Evolutionary conservation across 2,113 vertebrate genomes (phyloP).

Genomic region (Sisor rabdophorus): DNA sequence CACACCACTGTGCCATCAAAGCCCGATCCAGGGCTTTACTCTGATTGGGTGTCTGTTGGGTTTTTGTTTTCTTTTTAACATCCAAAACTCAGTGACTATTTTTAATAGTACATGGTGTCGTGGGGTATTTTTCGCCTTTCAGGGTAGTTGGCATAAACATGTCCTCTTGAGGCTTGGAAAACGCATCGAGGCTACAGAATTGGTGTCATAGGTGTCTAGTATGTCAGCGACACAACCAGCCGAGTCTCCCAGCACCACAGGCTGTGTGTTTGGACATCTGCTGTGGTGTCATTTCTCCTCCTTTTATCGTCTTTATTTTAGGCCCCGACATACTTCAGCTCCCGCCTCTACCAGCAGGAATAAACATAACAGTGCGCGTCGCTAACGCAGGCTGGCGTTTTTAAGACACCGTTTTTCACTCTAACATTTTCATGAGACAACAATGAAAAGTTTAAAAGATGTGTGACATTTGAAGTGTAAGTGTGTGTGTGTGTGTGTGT

Average conservation of each 20-base stretch:
- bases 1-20: too few relatives aligned
- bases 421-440: slow-evolving; percentile 40
- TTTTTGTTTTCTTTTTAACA: not conserved
- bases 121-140: not conserved
- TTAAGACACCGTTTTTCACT: slow-evolving; percentile 44
- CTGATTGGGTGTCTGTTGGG: not conserved
- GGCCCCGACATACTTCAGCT: not conserved
- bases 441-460: slow-evolving; percentile 1
- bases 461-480: not conserved
- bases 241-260: not conserved
- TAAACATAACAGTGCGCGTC: not conserved
- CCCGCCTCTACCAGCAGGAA: not conserved
- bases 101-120: not conserved
- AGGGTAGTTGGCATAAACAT: not conserved
- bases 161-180: not conserved
- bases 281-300: not conserved
- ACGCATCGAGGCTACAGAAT: too few relatives aligned
- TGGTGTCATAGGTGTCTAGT: not conserved
- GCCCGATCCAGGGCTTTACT: not conserved
- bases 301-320: not conserved
- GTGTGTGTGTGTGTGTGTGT: not conserved
- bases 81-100: not conserved
- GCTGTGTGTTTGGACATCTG: not conserved
- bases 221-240: not conserved
- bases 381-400: slow-evolving; percentile 49